A percentile compares a stretch with the other conserved stretches of the same genome.
Conservation (phyloP, 2,797 vertebrate genomes). For the Sarcoramphus papa region DNA sequence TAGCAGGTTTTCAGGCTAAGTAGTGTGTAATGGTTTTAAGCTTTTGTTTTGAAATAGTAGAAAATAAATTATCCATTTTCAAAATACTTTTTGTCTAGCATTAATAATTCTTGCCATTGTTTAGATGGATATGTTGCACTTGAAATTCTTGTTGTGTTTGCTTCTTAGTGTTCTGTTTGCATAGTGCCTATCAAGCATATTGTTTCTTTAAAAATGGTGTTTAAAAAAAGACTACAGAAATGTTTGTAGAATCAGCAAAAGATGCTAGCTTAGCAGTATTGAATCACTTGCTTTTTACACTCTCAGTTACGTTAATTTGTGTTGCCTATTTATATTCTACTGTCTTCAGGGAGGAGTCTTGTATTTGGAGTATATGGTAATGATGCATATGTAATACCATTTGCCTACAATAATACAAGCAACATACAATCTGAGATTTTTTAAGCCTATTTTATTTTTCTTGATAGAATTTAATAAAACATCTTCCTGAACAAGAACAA, state of each 20-base stretch:
- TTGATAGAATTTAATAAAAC: constrained; percentile 92
- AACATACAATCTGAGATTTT: not conserved
- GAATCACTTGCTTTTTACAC: not conserved
- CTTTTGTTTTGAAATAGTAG: not conserved
- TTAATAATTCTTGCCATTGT: not conserved
- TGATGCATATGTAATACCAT: not conserved
- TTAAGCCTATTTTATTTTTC: not conserved
- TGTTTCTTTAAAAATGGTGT: not conserved
- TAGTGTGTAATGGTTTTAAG: not conserved
- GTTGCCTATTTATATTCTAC: not conserved
- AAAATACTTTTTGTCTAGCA: not conserved
- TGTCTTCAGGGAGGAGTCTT: not conserved
- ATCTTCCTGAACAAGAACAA: constrained; percentile 92
- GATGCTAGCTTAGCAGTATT: not conserved
- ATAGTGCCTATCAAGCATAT: not conserved
- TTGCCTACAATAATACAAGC: not conserved
- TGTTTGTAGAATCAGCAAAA: not conserved
- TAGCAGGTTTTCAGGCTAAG: not conserved
- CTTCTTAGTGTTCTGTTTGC: not conserved
- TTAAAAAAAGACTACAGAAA: not conserved
- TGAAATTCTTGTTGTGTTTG: not conserved
- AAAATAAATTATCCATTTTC: not conserved
- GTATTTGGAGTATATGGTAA: not conserved
- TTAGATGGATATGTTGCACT: not conserved
- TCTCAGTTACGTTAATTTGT: not conserved